A percentile compares a stretch with the other conserved stretches of the same genome.
Conservation (phyloP, 2,888 invertebrate species). For the Aphodius sticticus region DNA sequence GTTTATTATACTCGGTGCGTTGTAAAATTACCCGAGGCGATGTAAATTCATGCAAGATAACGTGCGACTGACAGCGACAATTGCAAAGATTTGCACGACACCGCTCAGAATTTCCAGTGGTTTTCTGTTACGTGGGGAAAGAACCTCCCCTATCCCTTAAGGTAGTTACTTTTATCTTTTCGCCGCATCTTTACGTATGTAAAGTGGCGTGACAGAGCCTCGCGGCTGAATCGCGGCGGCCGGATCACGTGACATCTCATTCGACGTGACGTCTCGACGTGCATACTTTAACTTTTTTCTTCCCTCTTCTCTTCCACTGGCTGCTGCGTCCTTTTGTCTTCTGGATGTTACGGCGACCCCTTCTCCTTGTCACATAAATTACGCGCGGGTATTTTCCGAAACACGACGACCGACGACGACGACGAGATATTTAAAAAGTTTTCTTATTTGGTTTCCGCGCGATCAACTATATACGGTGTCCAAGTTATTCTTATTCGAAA, state of each 20-base stretch:
- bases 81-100: background rate
- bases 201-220: conserved; percentile 25
- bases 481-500: conserved; percentile 22
- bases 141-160: conserved; percentile 11
- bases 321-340: conserved; percentile 14
- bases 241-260: conserved; percentile 25
- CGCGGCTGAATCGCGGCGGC: background rate
- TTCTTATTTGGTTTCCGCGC: conserved; percentile 19
- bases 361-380: conserved; percentile 7
- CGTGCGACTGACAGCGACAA: background rate
- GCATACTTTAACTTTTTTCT: conserved; percentile 22
- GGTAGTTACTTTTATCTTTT: conserved; percentile 25
- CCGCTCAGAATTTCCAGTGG: background rate
- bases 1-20: background rate
- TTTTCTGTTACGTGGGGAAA: conserved; percentile 4
- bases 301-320: conserved; percentile 9
- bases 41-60: background rate
- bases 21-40: background rate
- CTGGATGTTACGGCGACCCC: background rate
- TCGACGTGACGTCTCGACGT: conserved; percentile 19
- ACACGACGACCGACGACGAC: background rate
- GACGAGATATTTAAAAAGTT: conserved; percentile 19
- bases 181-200: conserved; percentile 24
- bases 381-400: conserved; percentile 8
- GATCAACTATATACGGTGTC: conserved; percentile 14